phyloP scores from a whole-genome alignment of 2,113 vertebrate species.

The Hemiprocne comata region DNA sequence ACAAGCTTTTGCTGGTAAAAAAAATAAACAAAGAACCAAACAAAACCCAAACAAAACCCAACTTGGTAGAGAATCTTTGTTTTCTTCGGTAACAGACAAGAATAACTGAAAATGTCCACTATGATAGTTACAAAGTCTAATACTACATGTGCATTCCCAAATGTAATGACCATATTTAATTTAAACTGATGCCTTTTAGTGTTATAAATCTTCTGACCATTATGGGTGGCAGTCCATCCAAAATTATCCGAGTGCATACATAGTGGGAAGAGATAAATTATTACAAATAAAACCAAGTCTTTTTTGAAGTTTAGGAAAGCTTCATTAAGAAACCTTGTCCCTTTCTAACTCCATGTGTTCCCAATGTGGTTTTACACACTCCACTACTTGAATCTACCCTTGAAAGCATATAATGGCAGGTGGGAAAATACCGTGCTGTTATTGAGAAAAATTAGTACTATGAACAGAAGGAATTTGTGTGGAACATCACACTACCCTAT shows the following conservation, averaged over 20 bases:
- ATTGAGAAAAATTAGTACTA: slow-evolving; percentile 18
- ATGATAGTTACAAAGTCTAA: background rate
- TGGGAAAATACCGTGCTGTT: background rate
- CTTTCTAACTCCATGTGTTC: background rate
- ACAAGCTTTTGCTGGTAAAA: background rate
- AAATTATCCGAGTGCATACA: background rate
- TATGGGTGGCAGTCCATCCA: background rate
- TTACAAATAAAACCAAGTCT: background rate
- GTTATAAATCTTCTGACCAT: background rate
- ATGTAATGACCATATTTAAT: too few species aligned
- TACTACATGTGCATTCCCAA: background rate
- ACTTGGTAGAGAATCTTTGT: background rate
- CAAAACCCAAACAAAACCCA: background rate
- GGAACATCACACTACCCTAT: background rate
- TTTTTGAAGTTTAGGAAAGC: background rate
- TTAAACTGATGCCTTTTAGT: background rate
- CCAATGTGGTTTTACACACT: background rate
- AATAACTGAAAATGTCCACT: background rate
- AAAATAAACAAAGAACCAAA: too few species aligned
- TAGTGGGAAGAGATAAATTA: background rate
- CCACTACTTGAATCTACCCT: background rate
- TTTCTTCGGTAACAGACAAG: background rate
- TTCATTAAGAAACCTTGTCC: background rate
- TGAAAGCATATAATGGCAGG: background rate
- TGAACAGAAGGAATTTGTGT: background rate